phyloP scores from a whole-genome alignment of 2,888 invertebrate genomes.

The Dorcus parallelipipedus region DNA sequence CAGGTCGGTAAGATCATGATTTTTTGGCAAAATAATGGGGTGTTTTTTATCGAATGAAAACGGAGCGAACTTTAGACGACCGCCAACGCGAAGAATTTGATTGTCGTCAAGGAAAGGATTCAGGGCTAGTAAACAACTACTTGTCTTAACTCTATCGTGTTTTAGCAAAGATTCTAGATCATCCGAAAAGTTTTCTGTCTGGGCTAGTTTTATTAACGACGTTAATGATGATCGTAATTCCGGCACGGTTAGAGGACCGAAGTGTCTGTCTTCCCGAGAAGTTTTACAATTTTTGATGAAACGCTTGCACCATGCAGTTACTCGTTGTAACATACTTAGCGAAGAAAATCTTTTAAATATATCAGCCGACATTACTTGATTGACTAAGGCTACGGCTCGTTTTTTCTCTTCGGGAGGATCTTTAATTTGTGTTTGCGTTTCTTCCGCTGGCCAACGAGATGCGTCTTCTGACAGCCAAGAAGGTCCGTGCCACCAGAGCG shows the following conservation, averaged over 20 bases:
- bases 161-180: not conserved
- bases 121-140: not conserved
- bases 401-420: too few species aligned
- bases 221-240: not conserved
- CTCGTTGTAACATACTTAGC: not conserved
- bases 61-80: not conserved
- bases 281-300: not conserved
- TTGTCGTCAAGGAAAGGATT: not conserved
- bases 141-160: not conserved
- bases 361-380: not conserved
- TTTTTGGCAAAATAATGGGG: not conserved
- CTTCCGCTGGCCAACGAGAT: too few species aligned
- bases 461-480: too few species aligned
- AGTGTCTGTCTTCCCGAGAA: not conserved
- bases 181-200: not conserved
- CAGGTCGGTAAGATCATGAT: conserved; percentile 1
- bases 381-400: too few species aligned
- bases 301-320: not conserved
- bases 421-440: too few species aligned
- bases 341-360: not conserved
- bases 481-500: too few species aligned
- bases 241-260: not conserved
- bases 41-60: conserved; percentile 2
- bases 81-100: not conserved
- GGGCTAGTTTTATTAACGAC: too few species aligned